Base-by-base conservation (phyloP, 1,140 invertebrate genomes). In the Bombus balteatus region DNA sequence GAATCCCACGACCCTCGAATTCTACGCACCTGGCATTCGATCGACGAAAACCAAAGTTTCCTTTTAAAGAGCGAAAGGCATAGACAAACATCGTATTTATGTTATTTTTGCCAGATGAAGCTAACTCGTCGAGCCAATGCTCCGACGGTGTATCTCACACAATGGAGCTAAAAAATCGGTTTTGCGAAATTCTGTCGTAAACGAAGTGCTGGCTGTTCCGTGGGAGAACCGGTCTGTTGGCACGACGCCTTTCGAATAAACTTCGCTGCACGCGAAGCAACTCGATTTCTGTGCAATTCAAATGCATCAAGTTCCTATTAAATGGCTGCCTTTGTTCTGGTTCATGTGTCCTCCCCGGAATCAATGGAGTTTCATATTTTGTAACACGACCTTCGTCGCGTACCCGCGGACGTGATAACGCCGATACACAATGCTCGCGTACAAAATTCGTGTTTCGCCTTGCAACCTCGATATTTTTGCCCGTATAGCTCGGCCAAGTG, bases 181-280 rank as follows among this genome's bases (percentile, higher is more conserved):
- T 89, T 86, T 86, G 84, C 88, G 82, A 87, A 89, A 89, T 87
- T 90, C 86, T 83, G 81, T 74, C 76, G 85, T 75, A 83, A 83
- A 80, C 83, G 78, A 70, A 68, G 83, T 47, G 37, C 41, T 12
- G 68, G 22, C 57, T 66, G 76, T 65, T 53, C 78, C 82, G 84
- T 92, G 91, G 92, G 90, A 87, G 91, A 88, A 92, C 92, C 89
- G 90, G 91, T 91, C 87, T 32, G 72, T 39, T 34, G 37, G 34
- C 59, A n/a, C 85, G 85, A 86, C 85, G 65, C 80, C 80, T 88
- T 89, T 88, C 78, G 75, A 81, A 85, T 81, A 59, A 85, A 89
- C 83, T 43, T 81, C 71, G 25, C 70, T 41, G 34, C 34, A 66
- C 71, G 68, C 65, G 57, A 41, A 87, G 77, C 73, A 66, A n/a